Conservation (phyloP, 2,888 invertebrate species). For the Hirudinaria manillensis region DNA sequence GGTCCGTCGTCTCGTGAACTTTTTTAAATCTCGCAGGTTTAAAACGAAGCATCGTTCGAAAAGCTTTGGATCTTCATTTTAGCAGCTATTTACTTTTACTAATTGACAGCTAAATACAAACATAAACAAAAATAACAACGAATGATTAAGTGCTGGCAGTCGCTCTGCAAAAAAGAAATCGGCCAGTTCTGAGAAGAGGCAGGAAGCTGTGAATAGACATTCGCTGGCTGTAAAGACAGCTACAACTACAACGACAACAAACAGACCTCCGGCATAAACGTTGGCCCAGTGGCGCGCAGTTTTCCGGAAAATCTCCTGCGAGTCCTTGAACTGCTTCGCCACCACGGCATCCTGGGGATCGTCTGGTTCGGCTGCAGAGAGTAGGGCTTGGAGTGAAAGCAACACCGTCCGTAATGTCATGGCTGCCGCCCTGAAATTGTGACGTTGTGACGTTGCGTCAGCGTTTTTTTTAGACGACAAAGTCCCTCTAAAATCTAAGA, state of each 20-base stretch:
- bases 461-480: background rate
- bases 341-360: constrained; percentile 66
- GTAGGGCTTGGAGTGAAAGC: constrained; percentile 85
- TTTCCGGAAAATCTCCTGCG: constrained; percentile 73
- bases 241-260: background rate
- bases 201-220: too few relatives aligned
- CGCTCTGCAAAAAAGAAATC: too few relatives aligned
- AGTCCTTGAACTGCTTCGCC: constrained; percentile 89
- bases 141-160: too few relatives aligned
- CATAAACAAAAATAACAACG: too few relatives aligned
- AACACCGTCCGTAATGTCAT: constrained; percentile 93
- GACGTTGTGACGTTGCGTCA: too few relatives aligned
- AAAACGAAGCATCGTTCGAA: background rate
- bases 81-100: too few relatives aligned
- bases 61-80: too few relatives aligned
- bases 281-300: constrained; percentile 96
- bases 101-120: too few relatives aligned
- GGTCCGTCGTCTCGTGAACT: background rate
- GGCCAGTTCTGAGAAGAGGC: too few relatives aligned
- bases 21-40: background rate
- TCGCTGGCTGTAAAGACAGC: background rate
- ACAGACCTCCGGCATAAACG: constrained; percentile 69
- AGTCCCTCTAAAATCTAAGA: background rate
- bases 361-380: constrained; percentile 61
- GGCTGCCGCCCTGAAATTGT: constrained; percentile 76